phyloP scores from a whole-genome alignment of 2,113 vertebrate species.

The Eclectus roratus region DNA sequence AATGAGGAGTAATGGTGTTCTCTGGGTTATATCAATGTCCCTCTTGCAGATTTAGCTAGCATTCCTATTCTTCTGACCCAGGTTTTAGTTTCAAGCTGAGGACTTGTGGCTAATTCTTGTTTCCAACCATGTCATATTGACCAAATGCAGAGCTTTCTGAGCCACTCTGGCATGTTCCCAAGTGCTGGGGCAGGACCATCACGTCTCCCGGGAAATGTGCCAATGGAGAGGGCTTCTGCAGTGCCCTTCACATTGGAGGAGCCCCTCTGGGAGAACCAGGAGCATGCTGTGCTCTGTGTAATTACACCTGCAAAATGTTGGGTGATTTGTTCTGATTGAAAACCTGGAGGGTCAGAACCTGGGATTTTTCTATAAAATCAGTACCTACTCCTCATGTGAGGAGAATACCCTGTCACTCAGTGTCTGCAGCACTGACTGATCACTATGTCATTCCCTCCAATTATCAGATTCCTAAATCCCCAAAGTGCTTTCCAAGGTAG shows the following conservation, averaged over 20 bases:
- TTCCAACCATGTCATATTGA: fast-evolving
- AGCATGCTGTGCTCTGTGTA: not conserved
- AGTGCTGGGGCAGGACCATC: not conserved
- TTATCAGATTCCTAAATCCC: not conserved
- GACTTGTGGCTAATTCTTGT: not conserved
- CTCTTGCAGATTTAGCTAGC: too few species aligned
- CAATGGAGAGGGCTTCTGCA: fast-evolving
- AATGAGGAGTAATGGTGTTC: fast-evolving
- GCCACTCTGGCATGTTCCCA: fast-evolving
- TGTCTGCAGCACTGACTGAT: not conserved
- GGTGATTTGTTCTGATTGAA: not conserved
- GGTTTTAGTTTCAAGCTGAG: not conserved
- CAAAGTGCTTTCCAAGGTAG: not conserved
- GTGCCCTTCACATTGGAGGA: fast-evolving
- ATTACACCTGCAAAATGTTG: fast-evolving
- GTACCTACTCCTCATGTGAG: fast-evolving
- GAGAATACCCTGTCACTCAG: not conserved
- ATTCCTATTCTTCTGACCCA: not conserved
- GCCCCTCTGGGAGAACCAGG: not conserved
- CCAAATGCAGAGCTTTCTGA: not conserved
- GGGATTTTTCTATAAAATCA: fast-evolving
- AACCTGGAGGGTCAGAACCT: not conserved
- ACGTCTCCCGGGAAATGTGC: not conserved
- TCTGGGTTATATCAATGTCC: fast-evolving
- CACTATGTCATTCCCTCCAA: not conserved